Evolutionary conservation across 2,797 vertebrate genomes (phyloP).

Genomic region (Picus viridis): DNA sequence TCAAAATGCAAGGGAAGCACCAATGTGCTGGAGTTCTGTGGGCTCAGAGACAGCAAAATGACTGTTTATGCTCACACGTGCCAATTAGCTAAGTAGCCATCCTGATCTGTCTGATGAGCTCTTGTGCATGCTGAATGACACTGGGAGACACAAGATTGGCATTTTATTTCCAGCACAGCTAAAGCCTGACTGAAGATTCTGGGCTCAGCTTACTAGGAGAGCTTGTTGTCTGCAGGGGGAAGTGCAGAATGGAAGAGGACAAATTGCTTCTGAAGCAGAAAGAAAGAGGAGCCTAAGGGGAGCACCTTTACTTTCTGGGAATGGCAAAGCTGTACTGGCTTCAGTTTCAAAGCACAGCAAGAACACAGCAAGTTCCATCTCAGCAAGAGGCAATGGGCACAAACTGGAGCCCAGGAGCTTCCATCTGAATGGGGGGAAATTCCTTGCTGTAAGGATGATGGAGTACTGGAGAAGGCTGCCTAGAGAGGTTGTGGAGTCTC

Average conservation of each 20-base stretch:
- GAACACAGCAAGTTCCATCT: too few relatives aligned
- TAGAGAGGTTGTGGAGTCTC: too few relatives aligned
- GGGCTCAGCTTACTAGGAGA: not conserved
- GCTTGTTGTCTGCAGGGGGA: not conserved
- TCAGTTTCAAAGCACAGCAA: not conserved
- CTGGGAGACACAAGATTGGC: not conserved
- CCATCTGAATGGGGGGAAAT: too few relatives aligned
- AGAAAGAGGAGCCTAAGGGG: not conserved
- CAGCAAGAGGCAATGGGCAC: too few relatives aligned
- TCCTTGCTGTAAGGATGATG: too few relatives aligned
- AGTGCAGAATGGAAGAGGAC: not conserved
- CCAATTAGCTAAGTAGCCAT: constrained; percentile 39
- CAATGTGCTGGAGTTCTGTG: not conserved
- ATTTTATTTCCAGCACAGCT: not conserved
- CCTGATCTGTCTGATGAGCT: constrained; percentile 33
- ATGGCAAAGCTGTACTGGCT: not conserved
- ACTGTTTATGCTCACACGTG: constrained; percentile 18
- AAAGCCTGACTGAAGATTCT: not conserved
- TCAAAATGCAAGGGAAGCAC: not conserved
- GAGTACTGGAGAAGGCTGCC: too few relatives aligned
- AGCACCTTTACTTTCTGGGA: not conserved
- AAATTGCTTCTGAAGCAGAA: not conserved
- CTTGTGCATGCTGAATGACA: constrained; percentile 18
- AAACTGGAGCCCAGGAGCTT: too few relatives aligned
- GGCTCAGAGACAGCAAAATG: constrained; percentile 18